Conservation (phyloP, 2,888 invertebrate genomes). For the Machimus rusticus region DNA sequence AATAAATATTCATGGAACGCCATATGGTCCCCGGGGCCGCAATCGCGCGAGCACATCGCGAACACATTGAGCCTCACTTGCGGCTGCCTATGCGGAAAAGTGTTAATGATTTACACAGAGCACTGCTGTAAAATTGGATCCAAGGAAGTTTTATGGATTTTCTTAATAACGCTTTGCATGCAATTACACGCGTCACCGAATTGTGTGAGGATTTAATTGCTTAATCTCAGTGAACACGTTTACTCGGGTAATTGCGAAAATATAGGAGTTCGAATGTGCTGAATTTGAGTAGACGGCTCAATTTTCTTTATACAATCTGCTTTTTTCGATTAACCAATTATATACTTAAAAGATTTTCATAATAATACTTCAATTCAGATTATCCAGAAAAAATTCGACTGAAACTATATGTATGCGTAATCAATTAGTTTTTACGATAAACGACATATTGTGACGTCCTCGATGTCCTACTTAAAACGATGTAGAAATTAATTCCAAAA, state of each 20-base stretch:
- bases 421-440: too few species aligned
- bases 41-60: neutral
- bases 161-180: neutral
- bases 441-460: too few species aligned
- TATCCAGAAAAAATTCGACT: too few species aligned
- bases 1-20: slow-evolving; percentile 27
- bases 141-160: neutral
- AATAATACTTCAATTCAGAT: neutral
- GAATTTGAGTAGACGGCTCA: neutral
- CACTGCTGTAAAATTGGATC: neutral
- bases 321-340: neutral
- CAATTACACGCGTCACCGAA: neutral
- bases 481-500: too few species aligned
- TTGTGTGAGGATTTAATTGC: neutral
- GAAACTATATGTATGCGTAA: too few species aligned
- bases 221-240: neutral
- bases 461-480: too few species aligned
- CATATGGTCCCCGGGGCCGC: neutral
- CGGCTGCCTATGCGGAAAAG: neutral
- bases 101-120: neutral
- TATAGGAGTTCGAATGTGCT: neutral
- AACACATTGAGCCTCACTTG: neutral
- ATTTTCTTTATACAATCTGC: neutral
- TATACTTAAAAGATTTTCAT: neutral
- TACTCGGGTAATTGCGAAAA: neutral